Percentiles rank a stretch among this genome's conserved stretches.
These are phyloP conservation scores for Hoplias malabaricus DNA, from an alignment of 2,113 vertebrate species.

Conservation along the genomic window DNA sequence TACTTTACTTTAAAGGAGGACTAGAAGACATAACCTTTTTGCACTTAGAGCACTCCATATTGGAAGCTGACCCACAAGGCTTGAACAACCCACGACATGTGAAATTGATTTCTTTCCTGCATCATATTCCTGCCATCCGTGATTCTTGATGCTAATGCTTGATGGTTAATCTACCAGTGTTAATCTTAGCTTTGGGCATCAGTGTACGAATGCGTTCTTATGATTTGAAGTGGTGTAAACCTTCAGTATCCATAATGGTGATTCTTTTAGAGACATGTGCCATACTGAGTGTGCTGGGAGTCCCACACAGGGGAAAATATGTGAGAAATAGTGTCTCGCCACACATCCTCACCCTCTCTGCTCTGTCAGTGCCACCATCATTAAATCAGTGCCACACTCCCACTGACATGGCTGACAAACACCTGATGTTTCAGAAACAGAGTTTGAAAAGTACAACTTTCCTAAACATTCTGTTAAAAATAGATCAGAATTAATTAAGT, in stretches of 20 bases:
- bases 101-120: neutral
- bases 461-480: too few species aligned
- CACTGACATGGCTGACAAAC: conserved; percentile 14
- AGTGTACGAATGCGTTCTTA: neutral
- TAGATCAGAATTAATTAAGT: too few species aligned
- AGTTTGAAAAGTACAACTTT: too few species aligned
- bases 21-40: neutral
- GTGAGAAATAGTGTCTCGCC: conserved; percentile 43
- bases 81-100: neutral
- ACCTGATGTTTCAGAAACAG: too few species aligned
- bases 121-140: neutral
- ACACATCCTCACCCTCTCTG: conserved; percentile 30
- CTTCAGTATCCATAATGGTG: neutral
- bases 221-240: conserved; percentile 16
- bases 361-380: conserved; percentile 31
- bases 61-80: neutral
- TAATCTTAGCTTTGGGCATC: conserved; percentile 1
- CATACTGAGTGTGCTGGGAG: conserved; percentile 42
- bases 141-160: neutral
- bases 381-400: conserved; percentile 39
- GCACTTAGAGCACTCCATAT: neutral
- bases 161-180: neutral
- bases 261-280: conserved; percentile 3
- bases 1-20: too few species aligned
- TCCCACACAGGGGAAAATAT: conserved; percentile 47